Evolutionary conservation across 2,113 vertebrate genomes (phyloP).

Genomic region (Podilymbus podiceps): DNA sequence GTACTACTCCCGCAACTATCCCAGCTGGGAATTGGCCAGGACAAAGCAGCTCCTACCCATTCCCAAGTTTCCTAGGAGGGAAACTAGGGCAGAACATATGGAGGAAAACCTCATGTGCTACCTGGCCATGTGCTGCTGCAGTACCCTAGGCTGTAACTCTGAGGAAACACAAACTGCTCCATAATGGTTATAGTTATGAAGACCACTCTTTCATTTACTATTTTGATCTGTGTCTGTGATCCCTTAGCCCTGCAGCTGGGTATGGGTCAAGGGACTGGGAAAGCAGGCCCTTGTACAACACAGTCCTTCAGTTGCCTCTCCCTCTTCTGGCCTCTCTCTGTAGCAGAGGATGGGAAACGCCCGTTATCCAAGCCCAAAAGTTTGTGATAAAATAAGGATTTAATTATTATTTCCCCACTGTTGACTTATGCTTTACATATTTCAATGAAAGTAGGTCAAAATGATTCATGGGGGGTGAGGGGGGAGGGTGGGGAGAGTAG

Average conservation of each 20-base stretch:
- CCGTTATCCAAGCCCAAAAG: background rate
- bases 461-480: background rate
- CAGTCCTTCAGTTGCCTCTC: background rate
- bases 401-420: background rate
- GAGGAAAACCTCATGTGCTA: background rate
- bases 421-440: background rate
- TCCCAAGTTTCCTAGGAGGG: background rate
- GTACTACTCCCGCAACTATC: background rate
- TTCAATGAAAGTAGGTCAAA: background rate
- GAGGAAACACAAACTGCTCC: background rate
- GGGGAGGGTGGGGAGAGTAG: too few relatives aligned
- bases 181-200: background rate
- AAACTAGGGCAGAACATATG: background rate
- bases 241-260: background rate
- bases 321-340: background rate
- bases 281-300: background rate
- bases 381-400: background rate
- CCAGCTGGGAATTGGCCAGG: accelerated
- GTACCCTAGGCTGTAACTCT: background rate
- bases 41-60: background rate
- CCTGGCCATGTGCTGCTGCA: background rate
- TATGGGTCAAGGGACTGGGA: background rate
- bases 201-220: background rate
- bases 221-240: background rate
- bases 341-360: background rate